These are phyloP conservation scores for Ciconia maguari DNA, from an alignment of 2,113 vertebrate genomes.

Conservation along the genomic window DNA sequence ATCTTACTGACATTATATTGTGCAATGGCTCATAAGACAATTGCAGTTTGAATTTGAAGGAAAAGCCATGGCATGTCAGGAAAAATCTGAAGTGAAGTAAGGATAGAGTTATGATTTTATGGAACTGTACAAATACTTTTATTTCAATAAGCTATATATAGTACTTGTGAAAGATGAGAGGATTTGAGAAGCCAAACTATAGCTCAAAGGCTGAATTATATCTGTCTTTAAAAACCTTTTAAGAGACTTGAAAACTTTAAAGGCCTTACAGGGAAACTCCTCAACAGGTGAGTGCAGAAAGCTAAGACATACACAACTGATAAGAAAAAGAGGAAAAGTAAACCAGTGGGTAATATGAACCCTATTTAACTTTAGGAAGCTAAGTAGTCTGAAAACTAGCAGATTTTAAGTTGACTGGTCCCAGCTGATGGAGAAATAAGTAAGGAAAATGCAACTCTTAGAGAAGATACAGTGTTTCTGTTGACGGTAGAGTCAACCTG, in stretches of 20 bases:
- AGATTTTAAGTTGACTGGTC: background rate
- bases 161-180: background rate
- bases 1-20: background rate
- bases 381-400: background rate
- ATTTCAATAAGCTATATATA: background rate
- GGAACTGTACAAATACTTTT: background rate
- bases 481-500: background rate
- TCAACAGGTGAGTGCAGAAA: background rate
- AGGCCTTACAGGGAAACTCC: background rate
- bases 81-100: background rate
- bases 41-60: rapidly evolving
- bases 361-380: background rate
- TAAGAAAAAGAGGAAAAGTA: background rate
- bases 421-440: background rate
- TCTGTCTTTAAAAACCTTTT: background rate
- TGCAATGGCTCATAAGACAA: background rate
- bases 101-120: background rate
- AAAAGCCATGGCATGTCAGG: background rate
- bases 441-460: background rate
- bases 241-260: background rate
- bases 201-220: background rate
- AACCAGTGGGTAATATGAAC: background rate
- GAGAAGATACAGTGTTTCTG: background rate
- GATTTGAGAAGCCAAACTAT: background rate
- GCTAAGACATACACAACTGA: background rate